Conservation (phyloP, 2,797 vertebrate genomes). For the Bradypodion pumilum region DNA sequence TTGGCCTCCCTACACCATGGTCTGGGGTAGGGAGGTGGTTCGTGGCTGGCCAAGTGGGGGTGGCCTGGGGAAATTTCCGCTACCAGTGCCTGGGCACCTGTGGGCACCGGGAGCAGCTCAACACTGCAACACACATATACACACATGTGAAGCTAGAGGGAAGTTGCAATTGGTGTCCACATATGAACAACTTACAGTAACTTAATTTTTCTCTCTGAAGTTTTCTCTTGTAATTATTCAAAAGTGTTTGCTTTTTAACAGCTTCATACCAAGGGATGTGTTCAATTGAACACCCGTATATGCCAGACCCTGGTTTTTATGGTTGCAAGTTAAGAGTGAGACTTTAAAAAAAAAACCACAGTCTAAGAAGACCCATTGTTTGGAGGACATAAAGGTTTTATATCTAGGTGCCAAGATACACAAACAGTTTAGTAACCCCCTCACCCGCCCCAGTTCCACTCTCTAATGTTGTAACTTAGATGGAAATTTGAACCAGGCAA, state of each 20-base stretch:
- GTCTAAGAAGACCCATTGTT: slow-evolving; percentile 36
- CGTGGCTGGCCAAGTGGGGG: too few relatives aligned
- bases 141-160: neutral
- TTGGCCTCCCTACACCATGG: too few relatives aligned
- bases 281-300: neutral
- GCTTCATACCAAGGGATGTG: slow-evolving; percentile 1
- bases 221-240: neutral
- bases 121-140: too few relatives aligned
- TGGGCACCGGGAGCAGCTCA: too few relatives aligned
- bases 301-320: neutral
- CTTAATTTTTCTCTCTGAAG: neutral
- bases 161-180: neutral
- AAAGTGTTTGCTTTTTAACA: neutral
- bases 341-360: slow-evolving; percentile 45
- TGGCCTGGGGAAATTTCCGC: too few relatives aligned
- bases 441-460: slow-evolving; percentile 16
- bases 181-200: neutral
- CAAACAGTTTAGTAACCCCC: slow-evolving; percentile 33
- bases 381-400: slow-evolving; percentile 32
- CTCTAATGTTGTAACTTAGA: slow-evolving; percentile 58
- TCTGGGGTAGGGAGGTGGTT: too few relatives aligned
- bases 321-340: neutral
- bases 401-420: slow-evolving; percentile 50
- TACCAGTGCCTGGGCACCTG: too few relatives aligned
- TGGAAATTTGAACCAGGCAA: slow-evolving; percentile 61